Base-by-base conservation (phyloP, 2,797 vertebrate species). In the Borostomias antarcticus region DNA sequence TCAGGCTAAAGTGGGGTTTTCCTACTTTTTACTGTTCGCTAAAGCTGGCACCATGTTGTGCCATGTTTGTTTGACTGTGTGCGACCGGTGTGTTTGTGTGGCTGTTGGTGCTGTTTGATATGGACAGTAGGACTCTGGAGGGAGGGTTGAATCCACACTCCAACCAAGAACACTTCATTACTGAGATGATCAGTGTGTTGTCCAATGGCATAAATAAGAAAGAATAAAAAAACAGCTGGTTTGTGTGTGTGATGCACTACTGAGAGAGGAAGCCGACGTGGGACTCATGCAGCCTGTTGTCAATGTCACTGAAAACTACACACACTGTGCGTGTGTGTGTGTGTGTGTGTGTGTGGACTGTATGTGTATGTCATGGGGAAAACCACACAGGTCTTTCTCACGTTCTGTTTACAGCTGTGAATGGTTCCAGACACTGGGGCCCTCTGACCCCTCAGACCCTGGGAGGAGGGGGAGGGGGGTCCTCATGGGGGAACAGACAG, bases 371-470 rank as follows among this genome's bases (percentile, higher is more conserved):
- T 86, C 77, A 68, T 82, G 85, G 83, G 85, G 87, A 89, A 68
- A 88, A 83, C 86, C 86, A 86, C 89, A 90, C 83, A 73, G 74
- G 80, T 80, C 83, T 84, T 92, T 92, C 90, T 91, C 92, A 92
- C 89, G 89, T 91, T 90, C 88, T 82, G 86, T 90, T 91, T 89
- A 90, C 89, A 91, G 88, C 86, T 89, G 89, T 83, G 83, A 91
- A 88, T 80, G 82, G 75, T 86, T 88, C 88, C 84, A 85, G 88
- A 88, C 85, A 85, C 81, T 79, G 75, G 35, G 78, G 74, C 77
- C 86, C 79, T 77, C 74, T 85, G 85, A 30, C 87, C 86, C 89
- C 82, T 82, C 25, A 58, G 79, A 85, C 84, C 68, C 77, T 72
- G 84, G 86, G 86, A 85, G 69, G 17, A 17, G 40, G 40, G 7